Conservation (phyloP, 2,888 invertebrate species). For the Drosophila antonietae region DNA sequence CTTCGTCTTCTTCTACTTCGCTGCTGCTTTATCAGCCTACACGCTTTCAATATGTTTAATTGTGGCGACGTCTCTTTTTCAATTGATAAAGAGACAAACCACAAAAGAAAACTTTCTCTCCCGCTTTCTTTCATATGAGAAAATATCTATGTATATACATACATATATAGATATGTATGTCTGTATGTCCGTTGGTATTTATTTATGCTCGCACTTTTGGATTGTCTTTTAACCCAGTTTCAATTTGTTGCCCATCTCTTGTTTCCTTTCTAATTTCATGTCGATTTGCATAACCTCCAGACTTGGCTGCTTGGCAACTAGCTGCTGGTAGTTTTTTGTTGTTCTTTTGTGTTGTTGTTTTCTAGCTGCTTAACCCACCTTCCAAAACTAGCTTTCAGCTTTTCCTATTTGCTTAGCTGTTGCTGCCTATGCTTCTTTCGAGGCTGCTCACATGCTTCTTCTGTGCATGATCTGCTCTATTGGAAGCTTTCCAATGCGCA, state of each 20-base stretch:
- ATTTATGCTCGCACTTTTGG: conserved; percentile 9
- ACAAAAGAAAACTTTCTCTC: conserved; percentile 61
- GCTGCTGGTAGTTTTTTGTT: background rate
- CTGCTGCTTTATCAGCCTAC: conserved; percentile 20
- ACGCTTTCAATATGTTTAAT: conserved; percentile 50
- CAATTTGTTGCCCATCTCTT: conserved; percentile 45
- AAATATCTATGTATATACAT: background rate
- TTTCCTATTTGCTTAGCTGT: conserved; percentile 52
- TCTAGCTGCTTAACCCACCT: background rate
- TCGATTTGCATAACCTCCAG: conserved; percentile 68
- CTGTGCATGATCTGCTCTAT: conserved; percentile 9
- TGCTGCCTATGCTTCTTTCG: conserved; percentile 13
- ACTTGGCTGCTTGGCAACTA: conserved; percentile 43
- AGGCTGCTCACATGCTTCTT: background rate
- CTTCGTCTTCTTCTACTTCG: background rate
- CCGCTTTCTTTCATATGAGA: conserved; percentile 46
- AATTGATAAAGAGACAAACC: conserved; percentile 61
- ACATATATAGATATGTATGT: background rate
- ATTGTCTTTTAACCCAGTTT: conserved; percentile 61
- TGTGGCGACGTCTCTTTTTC: conserved; percentile 54
- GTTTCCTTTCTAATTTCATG: conserved; percentile 70
- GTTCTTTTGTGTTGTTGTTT: background rate
- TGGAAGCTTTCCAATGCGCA: conserved; percentile 20
- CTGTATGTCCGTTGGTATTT: background rate
- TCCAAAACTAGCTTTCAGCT: conserved; percentile 59